Percentiles rank a stretch among this genome's conserved stretches.
Evolutionary conservation across 2,888 invertebrate species (phyloP).

Genomic region (Esperia sulphurella): DNA sequence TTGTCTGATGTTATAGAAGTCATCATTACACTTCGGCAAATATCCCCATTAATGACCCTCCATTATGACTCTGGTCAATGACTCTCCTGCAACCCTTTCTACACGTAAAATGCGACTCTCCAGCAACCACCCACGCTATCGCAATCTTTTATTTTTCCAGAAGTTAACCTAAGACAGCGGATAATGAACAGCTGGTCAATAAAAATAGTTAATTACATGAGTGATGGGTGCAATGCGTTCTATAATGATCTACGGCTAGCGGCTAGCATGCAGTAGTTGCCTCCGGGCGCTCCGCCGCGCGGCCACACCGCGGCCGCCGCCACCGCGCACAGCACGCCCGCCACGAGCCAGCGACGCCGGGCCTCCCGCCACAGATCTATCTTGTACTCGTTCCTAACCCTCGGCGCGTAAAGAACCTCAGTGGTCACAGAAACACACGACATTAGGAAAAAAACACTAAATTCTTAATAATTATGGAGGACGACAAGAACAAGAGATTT

Average conservation of each 20-base stretch:
- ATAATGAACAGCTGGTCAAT: not conserved
- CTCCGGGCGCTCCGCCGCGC: constrained; percentile 57
- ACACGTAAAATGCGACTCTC: too few species aligned
- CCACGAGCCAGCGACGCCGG: constrained; percentile 50
- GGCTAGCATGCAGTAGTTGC: constrained; percentile 60
- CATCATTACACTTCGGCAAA: too few species aligned
- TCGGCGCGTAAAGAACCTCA: constrained; percentile 18
- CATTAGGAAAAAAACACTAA: constrained; percentile 2
- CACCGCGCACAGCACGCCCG: constrained; percentile 48
- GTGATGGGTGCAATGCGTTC: constrained; percentile 60
- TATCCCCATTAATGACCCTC: too few species aligned
- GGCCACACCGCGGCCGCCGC: constrained; percentile 53
- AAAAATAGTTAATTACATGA: constrained; percentile 48
- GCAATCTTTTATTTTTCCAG: too few species aligned
- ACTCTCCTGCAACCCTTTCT: too few species aligned
- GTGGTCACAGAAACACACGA: constrained; percentile 12
- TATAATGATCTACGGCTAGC: constrained; percentile 45
- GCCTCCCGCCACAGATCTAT: constrained; percentile 46
- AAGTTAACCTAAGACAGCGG: too few species aligned
- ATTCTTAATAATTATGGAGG: not conserved
- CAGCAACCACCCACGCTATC: too few species aligned
- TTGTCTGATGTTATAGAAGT: too few species aligned
- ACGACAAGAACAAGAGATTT: not conserved
- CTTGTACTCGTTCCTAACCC: constrained; percentile 30
- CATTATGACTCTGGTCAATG: too few species aligned